A percentile compares a stretch with the other conserved stretches of the same genome.
These are phyloP conservation scores for Drosophila bifasciata DNA, from an alignment of 1,140 invertebrate genomes.

Conservation along the genomic window DNA sequence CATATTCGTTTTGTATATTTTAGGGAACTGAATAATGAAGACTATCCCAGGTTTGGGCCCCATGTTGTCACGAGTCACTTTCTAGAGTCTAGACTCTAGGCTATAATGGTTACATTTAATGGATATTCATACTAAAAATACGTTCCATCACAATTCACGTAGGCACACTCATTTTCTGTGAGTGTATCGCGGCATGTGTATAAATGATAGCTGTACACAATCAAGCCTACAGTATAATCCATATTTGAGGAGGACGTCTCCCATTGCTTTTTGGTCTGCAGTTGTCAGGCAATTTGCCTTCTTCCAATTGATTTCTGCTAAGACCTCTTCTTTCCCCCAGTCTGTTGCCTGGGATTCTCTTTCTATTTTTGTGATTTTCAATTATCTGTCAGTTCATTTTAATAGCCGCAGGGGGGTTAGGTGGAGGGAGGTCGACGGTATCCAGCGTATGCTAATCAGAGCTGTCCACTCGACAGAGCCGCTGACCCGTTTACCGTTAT, in stretches of 20 bases:
- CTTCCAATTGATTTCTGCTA: conserved; percentile 37
- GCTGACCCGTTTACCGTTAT: conserved; percentile 61
- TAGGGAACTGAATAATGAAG: conserved; percentile 51
- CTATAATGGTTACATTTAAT: no score
- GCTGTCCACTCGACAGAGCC: conserved; percentile 31
- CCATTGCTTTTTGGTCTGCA: conserved; percentile 51
- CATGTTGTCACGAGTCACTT: conserved; percentile 34
- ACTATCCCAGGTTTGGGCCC: conserved; percentile 32
- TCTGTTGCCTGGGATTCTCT: neutral
- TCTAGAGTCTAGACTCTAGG: neutral
- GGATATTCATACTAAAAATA: no score
- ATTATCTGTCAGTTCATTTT: conserved; percentile 64
- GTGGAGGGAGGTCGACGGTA: conserved; percentile 2
- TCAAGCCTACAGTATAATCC: conserved; percentile 1
- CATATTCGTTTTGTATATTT: conserved; percentile 46
- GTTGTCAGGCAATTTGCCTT: conserved; percentile 55
- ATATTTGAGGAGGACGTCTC: conserved; percentile 30
- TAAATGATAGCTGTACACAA: neutral
- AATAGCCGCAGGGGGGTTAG: conserved; percentile 21
- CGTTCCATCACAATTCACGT: no score
- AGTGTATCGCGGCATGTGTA: neutral
- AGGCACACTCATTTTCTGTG: no score
- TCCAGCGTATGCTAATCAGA: conserved; percentile 58
- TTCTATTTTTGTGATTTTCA: conserved; percentile 63
- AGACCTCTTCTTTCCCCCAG: conserved; percentile 10